Evolutionary conservation across 2,797 vertebrate species (phyloP), one percentile per base, ranked within the genome.

Genomic region (Atherinosoma microstoma): DNA sequence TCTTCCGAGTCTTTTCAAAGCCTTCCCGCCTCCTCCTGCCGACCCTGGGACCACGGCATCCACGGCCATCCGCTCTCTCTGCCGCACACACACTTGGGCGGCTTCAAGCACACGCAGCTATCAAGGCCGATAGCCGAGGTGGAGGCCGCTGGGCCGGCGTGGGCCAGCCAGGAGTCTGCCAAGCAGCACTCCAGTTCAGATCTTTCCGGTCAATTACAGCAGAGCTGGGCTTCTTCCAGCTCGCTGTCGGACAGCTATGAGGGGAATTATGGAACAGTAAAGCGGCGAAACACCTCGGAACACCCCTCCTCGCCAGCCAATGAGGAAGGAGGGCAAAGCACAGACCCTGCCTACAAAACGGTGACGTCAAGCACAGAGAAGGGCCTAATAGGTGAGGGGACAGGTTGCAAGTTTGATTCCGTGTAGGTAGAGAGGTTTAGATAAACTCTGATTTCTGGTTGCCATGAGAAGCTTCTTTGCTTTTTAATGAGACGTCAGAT

Each of bases 1-100:
- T 99, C 97, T 6, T 98, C 97, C 83, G 98, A 99, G 89, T 98
- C 96, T 88, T 97, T 99, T 90, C 97, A 98, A 91, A 97, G 92
- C 75, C 94, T 98, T 67, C 95, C 96, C 4, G 72, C 76, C 89
- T 96, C 66, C 89, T 95, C 93, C 95, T 96, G 83, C 94, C 89
- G 92, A 85, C 95, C 91, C 93, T 96, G 95, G 97, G 93, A 94
- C 86, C 91, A 93, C 76, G 91, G 91, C 77, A 87, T 92, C 79
- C 90, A 93, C 38, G 92, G 90, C 3, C 90, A 88, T 68, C 86
- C 90, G 32, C 88, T 91, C 0, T 18, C 85, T 6, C 84, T 90
- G 12, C 78, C 73, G 12, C 86, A 87, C 79, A 58, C 80, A 0
- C 87, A 97, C 69, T 90, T 95, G 54, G 94, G 84, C 36, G 92